Conservation (phyloP, 2,113 vertebrate genomes). For the Willisornis vidua region DNA sequence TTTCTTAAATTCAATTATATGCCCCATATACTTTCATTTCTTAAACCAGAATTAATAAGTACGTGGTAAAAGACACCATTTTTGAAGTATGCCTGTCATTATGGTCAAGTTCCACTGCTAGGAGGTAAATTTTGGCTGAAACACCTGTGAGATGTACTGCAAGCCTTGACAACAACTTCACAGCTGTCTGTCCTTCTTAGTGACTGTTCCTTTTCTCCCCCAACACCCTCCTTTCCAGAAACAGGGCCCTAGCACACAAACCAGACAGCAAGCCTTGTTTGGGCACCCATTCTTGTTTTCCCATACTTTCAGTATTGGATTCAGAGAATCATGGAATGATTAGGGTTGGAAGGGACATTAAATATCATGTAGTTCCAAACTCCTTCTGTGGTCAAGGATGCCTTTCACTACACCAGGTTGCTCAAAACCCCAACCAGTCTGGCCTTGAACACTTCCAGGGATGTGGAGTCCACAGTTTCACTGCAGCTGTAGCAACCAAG, state of each 20-base stretch:
- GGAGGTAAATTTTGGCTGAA: not conserved
- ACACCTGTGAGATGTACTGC: not conserved
- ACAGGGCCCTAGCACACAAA: not conserved
- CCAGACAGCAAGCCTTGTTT: not conserved
- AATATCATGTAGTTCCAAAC: not conserved
- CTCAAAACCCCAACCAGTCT: not conserved
- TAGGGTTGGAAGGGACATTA: not conserved
- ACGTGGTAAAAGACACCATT: not conserved
- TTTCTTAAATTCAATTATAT: not conserved
- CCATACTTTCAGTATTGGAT: not conserved
- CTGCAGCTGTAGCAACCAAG: not conserved
- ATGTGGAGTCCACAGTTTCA: not conserved
- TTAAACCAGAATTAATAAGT: not conserved
- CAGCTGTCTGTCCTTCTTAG: not conserved
- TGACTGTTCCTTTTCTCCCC: not conserved
- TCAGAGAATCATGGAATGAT: not conserved
- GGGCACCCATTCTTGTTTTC: not conserved
- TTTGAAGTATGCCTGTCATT: not conserved
- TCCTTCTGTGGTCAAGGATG: not conserved
- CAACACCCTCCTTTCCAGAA: not conserved
- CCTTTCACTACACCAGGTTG: not conserved
- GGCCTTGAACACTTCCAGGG: not conserved
- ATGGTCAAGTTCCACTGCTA: fast-evolving
- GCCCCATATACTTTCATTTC: not conserved
- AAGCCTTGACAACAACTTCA: not conserved